Evolutionary conservation across 2,797 vertebrate species (phyloP).

Genomic region (Acropternis orthonyx): DNA sequence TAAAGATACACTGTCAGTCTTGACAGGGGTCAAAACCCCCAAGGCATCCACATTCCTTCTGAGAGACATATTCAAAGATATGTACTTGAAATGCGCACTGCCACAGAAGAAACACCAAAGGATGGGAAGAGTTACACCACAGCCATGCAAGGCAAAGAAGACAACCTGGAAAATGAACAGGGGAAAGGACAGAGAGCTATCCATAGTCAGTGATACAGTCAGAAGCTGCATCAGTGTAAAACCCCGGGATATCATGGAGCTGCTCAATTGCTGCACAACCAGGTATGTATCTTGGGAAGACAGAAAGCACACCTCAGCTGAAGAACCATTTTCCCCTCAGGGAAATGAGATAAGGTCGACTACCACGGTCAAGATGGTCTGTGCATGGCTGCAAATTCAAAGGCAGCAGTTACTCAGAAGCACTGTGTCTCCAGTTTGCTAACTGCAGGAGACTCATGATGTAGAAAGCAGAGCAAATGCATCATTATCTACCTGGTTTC

Average conservation of each 20-base stretch:
- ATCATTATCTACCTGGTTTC: neutral
- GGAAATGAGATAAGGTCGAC: neutral
- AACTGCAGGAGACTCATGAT: neutral
- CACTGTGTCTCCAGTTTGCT: neutral
- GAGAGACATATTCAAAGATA: neutral
- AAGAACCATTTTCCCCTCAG: neutral
- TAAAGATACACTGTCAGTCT: neutral
- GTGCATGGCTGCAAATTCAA: neutral
- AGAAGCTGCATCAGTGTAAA: neutral
- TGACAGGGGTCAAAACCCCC: neutral
- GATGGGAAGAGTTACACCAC: neutral
- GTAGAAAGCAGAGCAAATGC: neutral
- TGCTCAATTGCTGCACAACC: neutral
- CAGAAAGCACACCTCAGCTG: neutral
- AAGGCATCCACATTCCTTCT: neutral
- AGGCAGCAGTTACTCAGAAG: neutral
- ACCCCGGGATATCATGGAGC: neutral
- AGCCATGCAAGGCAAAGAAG: neutral
- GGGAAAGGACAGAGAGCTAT: neutral
- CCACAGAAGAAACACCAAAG: neutral
- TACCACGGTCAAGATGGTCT: neutral
- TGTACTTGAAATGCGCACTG: accelerated
- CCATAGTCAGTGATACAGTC: neutral
- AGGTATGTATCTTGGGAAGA: neutral
- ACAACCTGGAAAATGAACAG: neutral